A percentile compares a stretch with the other conserved stretches of the same genome.
Conservation (phyloP, 2,797 vertebrate species). For the Enteromius fasciolatus region DNA sequence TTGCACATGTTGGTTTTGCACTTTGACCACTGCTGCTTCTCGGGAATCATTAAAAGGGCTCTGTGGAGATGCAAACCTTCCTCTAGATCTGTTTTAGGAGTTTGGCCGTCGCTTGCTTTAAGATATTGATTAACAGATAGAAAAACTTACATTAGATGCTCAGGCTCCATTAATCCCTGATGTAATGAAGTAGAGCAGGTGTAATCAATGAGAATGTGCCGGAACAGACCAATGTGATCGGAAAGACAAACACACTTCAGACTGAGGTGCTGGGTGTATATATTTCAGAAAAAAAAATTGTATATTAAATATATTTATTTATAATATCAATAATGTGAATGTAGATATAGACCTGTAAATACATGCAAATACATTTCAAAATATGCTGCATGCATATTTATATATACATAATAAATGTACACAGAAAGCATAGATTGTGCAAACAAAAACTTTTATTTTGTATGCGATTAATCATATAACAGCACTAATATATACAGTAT, state of each 20-base stretch:
- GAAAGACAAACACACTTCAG: constrained; percentile 24
- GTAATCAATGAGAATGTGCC: constrained; percentile 33
- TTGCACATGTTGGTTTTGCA: not conserved
- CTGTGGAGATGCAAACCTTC: not conserved
- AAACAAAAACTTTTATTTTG: too few species aligned
- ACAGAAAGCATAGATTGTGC: too few species aligned
- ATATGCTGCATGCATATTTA: too few species aligned
- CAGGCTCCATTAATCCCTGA: constrained; percentile 23
- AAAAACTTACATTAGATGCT: constrained; percentile 11
- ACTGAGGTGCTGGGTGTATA: not conserved
- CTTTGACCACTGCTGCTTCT: not conserved
- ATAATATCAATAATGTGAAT: too few species aligned
- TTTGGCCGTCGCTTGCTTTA: constrained; percentile 14
- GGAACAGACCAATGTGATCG: constrained; percentile 7
- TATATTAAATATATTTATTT: too few species aligned
- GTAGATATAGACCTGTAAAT: too few species aligned
- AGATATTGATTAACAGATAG: constrained; percentile 27
- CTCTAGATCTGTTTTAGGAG: not conserved
- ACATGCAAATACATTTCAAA: too few species aligned
- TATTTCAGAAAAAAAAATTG: too few species aligned
- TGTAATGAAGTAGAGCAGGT: constrained; percentile 36
- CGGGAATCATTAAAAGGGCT: not conserved
- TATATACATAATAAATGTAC: too few species aligned
- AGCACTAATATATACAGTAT: too few species aligned
- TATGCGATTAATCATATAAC: too few species aligned